Percentiles rank a stretch among this genome's conserved stretches.
Evolutionary conservation across 2,113 vertebrate species (phyloP).

Genomic region (Sebastes fasciatus): DNA sequence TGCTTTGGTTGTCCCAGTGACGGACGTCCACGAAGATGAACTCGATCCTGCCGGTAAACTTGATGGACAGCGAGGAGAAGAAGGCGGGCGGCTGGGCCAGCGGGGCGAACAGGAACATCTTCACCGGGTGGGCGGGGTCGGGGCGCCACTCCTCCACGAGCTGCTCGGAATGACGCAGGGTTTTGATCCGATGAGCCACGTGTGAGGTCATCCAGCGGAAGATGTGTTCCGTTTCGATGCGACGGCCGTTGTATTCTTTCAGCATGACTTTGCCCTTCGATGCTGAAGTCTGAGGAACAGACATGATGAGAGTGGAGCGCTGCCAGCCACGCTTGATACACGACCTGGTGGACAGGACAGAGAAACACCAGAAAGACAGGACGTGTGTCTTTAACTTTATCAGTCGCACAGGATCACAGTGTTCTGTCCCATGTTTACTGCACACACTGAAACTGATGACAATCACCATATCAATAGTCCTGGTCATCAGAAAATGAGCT

Average conservation of each 20-base stretch:
- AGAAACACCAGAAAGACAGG: background rate
- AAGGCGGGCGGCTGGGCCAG: slow-evolving; percentile 95
- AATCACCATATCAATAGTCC: background rate
- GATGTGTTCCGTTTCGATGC: slow-evolving; percentile 91
- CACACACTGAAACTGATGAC: background rate
- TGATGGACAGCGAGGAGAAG: slow-evolving; percentile 96
- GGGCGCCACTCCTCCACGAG: slow-evolving; percentile 92
- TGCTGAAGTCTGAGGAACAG: slow-evolving; percentile 95
- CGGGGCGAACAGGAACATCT: slow-evolving; percentile 95
- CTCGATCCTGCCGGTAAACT: slow-evolving; percentile 97
- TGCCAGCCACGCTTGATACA: slow-evolving; percentile 95
- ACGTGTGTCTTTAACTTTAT: background rate
- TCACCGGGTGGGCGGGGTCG: slow-evolving; percentile 89
- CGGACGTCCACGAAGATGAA: slow-evolving; percentile 97
- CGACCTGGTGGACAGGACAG: slow-evolving; percentile 82
- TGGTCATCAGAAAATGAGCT: too few species aligned
- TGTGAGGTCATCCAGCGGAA: slow-evolving; percentile 98
- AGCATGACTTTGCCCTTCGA: slow-evolving; percentile 98
- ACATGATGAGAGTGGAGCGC: slow-evolving; percentile 96
- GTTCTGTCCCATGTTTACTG: background rate
- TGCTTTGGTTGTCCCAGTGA: slow-evolving; percentile 91
- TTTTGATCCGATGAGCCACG: slow-evolving; percentile 94
- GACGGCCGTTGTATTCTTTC: slow-evolving; percentile 91
- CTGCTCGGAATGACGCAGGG: slow-evolving; percentile 86
- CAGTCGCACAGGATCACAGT: background rate